Evolutionary conservation across 2,113 vertebrate species (phyloP).

Genomic region (Ochotona princeps): DNA sequence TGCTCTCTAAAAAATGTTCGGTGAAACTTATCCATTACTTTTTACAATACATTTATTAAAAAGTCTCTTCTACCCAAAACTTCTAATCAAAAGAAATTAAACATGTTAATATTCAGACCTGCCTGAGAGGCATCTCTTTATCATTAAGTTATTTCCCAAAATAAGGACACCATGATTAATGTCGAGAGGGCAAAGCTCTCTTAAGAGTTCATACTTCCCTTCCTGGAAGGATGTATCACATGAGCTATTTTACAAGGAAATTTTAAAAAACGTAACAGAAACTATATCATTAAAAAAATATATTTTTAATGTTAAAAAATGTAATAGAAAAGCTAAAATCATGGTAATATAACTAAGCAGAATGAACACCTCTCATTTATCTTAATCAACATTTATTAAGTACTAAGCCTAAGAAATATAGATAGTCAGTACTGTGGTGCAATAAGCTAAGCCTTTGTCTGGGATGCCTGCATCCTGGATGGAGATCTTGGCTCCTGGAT

Average conservation of each 20-base stretch:
- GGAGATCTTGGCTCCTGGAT: too few species aligned
- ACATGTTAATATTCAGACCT: background rate
- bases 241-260: background rate
- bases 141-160: background rate
- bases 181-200: background rate
- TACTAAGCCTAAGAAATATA: background rate
- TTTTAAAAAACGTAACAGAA: background rate
- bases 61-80: background rate
- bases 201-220: background rate
- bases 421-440: background rate
- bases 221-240: background rate
- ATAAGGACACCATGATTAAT: background rate
- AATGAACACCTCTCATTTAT: background rate
- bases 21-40: background rate
- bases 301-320: too few species aligned
- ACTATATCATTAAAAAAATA: too few species aligned
- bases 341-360: background rate
- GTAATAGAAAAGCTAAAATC: background rate
- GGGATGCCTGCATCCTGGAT: too few species aligned
- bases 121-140: background rate
- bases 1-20: conserved; percentile 20
- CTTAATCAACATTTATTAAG: conserved; percentile 22
- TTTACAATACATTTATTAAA: conserved; percentile 31
- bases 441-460: too few species aligned
- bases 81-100: background rate